Conservation (phyloP, 2,797 vertebrate genomes). For the Hipposideros larvatus region DNA sequence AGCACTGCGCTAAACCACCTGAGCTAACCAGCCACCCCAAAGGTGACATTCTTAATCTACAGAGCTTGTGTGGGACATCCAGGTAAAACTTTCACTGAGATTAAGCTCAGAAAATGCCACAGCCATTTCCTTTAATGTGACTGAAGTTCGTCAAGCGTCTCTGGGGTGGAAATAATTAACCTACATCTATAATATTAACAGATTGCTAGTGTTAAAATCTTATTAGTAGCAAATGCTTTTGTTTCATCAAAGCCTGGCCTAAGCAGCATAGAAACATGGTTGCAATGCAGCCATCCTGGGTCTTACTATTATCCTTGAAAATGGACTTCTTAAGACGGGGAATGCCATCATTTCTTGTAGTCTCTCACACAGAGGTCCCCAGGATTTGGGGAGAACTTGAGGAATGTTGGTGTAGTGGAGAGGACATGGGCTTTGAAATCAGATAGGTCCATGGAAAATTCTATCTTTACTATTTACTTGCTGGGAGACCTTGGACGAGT, state of each 20-base stretch:
- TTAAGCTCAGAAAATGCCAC: slow-evolving; percentile 72
- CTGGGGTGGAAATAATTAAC: slow-evolving; percentile 76
- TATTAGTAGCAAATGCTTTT: slow-evolving; percentile 77
- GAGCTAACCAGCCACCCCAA: too few species aligned
- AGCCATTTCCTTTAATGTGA: slow-evolving; percentile 76
- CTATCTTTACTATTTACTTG: not conserved
- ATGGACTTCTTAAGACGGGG: not conserved
- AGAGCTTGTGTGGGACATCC: slow-evolving; percentile 71
- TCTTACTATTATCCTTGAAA: not conserved
- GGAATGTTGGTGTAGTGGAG: not conserved
- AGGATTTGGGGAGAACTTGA: not conserved
- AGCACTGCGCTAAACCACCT: too few species aligned
- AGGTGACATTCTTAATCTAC: slow-evolving; percentile 63
- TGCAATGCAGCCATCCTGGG: not conserved
- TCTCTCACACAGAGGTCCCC: not conserved
- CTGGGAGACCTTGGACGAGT: not conserved
- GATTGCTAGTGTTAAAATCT: slow-evolving; percentile 61
- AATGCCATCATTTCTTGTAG: accelerated
- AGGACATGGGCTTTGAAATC: not conserved
- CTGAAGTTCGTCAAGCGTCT: slow-evolving; percentile 74
- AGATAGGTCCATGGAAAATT: not conserved
- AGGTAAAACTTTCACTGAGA: slow-evolving; percentile 78
- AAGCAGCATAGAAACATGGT: not conserved
- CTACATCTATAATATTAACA: slow-evolving; percentile 75
- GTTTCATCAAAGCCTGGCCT: slow-evolving; percentile 69